phyloP scores from a whole-genome alignment of 2,113 vertebrate species.

The Tylochromis polylepis region DNA sequence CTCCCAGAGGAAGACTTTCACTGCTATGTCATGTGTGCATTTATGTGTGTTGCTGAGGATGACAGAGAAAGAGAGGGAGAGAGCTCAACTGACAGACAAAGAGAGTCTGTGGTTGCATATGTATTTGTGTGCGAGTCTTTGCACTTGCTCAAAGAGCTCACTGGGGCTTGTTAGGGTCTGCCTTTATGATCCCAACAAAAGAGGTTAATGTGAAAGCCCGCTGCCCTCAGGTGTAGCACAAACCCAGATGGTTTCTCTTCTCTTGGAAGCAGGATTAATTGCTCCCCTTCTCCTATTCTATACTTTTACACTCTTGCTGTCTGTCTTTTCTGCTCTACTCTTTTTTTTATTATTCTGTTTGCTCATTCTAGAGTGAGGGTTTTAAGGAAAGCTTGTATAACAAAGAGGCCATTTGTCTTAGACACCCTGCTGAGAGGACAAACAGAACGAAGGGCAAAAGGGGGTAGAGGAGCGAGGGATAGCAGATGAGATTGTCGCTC shows the following conservation, averaged over 20 bases:
- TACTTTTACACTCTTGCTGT: slow-evolving; percentile 10
- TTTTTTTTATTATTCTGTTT: background rate
- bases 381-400: slow-evolving; percentile 21
- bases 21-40: slow-evolving; percentile 23
- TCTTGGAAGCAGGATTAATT: slow-evolving; percentile 53
- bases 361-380: background rate
- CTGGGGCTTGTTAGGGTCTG: slow-evolving; percentile 55
- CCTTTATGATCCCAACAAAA: slow-evolving; percentile 63
- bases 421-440: slow-evolving; percentile 43
- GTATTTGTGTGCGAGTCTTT: slow-evolving; percentile 19
- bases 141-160: slow-evolving; percentile 57
- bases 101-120: background rate
- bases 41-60: slow-evolving; percentile 19
- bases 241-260: slow-evolving; percentile 63
- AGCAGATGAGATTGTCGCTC: slow-evolving; percentile 35
- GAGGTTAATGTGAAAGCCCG: slow-evolving; percentile 62
- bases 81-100: background rate
- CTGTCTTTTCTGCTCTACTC: background rate
- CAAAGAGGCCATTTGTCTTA: slow-evolving; percentile 41
- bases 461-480: background rate
- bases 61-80: background rate
- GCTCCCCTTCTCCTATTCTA: background rate
- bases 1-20: slow-evolving; percentile 49
- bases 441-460: slow-evolving; percentile 27
- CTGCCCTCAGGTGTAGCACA: slow-evolving; percentile 58